These are phyloP conservation scores for Phaethornis superciliosus DNA, from an alignment of 2,113 vertebrate genomes.

Conservation along the genomic window DNA sequence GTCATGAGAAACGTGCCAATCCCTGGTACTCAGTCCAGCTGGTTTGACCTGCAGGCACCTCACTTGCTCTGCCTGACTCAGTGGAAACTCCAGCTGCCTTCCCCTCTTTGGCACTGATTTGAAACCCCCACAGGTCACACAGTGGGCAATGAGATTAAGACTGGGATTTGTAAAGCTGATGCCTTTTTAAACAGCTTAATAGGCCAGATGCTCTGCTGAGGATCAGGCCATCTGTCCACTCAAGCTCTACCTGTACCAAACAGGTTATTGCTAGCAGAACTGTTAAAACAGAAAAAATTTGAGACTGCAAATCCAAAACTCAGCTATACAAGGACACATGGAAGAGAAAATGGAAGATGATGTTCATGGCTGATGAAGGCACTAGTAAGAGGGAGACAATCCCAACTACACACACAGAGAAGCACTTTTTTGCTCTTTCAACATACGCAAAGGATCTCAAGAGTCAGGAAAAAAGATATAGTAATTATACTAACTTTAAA, in stretches of 20 bases:
- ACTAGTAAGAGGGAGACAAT: background rate
- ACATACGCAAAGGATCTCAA: background rate
- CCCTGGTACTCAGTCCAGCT: background rate
- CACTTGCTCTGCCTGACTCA: background rate
- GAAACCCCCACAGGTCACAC: conserved; percentile 26
- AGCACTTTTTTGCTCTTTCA: background rate
- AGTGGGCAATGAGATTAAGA: conserved; percentile 55
- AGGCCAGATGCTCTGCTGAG: conserved; percentile 55
- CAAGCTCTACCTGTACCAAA: conserved; percentile 30
- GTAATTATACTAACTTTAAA: background rate
- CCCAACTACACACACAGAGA: background rate
- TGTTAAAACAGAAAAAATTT: background rate
- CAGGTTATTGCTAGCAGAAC: conserved; percentile 1
- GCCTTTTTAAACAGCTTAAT: conserved; percentile 51
- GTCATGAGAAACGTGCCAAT: background rate
- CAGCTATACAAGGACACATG: background rate
- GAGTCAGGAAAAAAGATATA: background rate
- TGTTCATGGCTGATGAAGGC: background rate
- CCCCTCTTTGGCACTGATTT: background rate
- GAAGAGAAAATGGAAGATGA: background rate
- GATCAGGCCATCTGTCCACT: conserved; percentile 47
- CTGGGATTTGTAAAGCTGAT: conserved; percentile 50
- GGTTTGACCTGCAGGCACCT: background rate
- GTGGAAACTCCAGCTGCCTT: background rate
- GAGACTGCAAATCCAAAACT: background rate